A percentile compares a stretch with the other conserved stretches of the same genome.
phyloP scores from a whole-genome alignment of 2,888 invertebrate genomes.

The Helobdella robusta region DNA sequence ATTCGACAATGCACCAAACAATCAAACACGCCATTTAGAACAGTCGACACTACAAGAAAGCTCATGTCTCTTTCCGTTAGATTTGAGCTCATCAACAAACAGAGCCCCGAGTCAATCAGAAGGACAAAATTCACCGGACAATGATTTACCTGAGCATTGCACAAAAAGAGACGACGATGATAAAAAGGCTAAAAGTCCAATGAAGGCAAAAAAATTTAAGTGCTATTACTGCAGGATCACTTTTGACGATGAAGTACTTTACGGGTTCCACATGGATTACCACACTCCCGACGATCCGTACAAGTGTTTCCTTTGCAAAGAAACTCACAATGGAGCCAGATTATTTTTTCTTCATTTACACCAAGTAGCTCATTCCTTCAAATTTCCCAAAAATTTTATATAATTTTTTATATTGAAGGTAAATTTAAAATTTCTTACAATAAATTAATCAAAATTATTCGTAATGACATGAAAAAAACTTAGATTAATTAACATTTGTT shows the following conservation, averaged over 20 bases:
- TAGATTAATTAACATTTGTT: too few relatives aligned
- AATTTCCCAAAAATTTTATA: too few relatives aligned
- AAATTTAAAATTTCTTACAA: too few relatives aligned
- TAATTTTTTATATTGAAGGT: too few relatives aligned
- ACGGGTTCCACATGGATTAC: conserved; percentile 16
- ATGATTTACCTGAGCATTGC: neutral
- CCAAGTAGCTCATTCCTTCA: neutral
- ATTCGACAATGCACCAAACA: too few relatives aligned
- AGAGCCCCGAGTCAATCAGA: neutral
- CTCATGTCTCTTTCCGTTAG: too few relatives aligned
- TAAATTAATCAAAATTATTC: too few relatives aligned
- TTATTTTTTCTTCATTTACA: conserved; percentile 18
- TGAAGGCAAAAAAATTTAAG: neutral
- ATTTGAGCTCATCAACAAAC: too few relatives aligned
- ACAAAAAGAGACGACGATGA: conserved; percentile 4
- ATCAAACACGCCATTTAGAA: too few relatives aligned
- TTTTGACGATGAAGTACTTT: conserved; percentile 14
- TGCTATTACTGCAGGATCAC: conserved; percentile 18
- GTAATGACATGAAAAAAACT: too few relatives aligned
- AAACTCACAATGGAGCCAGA: neutral
- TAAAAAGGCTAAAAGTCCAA: neutral
- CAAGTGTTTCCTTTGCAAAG: conserved; percentile 20
- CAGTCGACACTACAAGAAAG: too few relatives aligned
- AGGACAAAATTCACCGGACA: neutral
- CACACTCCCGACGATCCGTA: conserved; percentile 12